These are phyloP conservation scores for Junonia oenone DNA, from an alignment of 2,888 invertebrate species.

Conservation along the genomic window DNA sequence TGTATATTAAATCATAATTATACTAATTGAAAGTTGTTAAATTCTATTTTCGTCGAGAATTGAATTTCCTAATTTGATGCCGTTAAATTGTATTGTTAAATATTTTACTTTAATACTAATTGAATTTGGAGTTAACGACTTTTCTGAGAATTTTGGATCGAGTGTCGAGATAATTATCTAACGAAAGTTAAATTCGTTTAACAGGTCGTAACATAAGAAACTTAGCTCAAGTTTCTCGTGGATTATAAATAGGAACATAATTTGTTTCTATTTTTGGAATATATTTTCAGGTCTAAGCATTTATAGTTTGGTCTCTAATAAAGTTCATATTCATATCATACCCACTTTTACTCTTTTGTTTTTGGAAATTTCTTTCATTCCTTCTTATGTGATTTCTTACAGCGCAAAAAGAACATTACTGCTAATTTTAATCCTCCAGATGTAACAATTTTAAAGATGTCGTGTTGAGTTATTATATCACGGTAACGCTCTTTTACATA, in stretches of 20 bases:
- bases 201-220: neutral
- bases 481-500: too few relatives aligned
- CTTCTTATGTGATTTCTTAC: too few relatives aligned
- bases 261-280: neutral
- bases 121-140: neutral
- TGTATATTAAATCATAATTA: neutral
- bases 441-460: too few relatives aligned
- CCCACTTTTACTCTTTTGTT: too few relatives aligned
- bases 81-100: neutral
- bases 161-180: neutral
- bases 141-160: neutral
- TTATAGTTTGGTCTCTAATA: too few relatives aligned
- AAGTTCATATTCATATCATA: too few relatives aligned
- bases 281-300: too few relatives aligned
- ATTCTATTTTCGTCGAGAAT: neutral
- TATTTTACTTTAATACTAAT: neutral
- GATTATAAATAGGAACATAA: too few relatives aligned
- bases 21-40: neutral
- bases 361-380: too few relatives aligned
- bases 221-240: neutral
- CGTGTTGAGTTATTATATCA: too few relatives aligned
- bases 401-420: too few relatives aligned
- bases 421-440: too few relatives aligned
- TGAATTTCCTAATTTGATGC: neutral
- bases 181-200: neutral